These are phyloP conservation scores for Gonocerus acuteangulatus DNA, from an alignment of 2,888 invertebrate species.

Conservation along the genomic window DNA sequence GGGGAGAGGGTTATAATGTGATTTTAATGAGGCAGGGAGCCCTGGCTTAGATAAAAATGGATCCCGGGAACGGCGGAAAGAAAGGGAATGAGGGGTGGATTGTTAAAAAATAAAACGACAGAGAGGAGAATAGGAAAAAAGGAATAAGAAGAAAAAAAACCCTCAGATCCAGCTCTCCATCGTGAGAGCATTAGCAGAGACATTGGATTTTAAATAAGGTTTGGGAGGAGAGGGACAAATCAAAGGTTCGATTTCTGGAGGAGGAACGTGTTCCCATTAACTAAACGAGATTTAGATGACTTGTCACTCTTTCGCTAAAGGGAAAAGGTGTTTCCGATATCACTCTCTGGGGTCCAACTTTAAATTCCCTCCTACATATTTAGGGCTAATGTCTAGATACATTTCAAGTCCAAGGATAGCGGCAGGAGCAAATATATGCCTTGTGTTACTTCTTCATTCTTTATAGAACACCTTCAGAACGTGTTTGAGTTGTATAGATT, in stretches of 20 bases:
- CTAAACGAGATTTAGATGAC: slow-evolving; percentile 23
- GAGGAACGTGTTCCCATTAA: slow-evolving; percentile 2
- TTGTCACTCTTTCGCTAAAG: slow-evolving; percentile 1
- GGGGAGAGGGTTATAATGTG: slow-evolving; percentile 19
- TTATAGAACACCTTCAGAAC: no score
- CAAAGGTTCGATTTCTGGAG: slow-evolving; percentile 10
- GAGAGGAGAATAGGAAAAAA: slow-evolving; percentile 8
- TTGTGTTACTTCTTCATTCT: no score
- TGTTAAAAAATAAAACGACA: not conserved
- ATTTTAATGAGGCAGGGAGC: slow-evolving; percentile 19
- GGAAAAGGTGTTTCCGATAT: not conserved
- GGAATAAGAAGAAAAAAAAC: slow-evolving; percentile 6
- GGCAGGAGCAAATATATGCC: no score
- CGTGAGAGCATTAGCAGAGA: not conserved
- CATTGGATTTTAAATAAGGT: slow-evolving; percentile 17
- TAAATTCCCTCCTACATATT: no score
- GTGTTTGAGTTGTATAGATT: no score
- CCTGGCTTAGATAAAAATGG: slow-evolving; percentile 13
- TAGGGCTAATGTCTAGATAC: no score
- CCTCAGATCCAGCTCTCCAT: no score
- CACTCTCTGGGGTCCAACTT: not conserved
- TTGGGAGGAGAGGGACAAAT: slow-evolving; percentile 4
- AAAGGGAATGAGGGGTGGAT: not conserved
- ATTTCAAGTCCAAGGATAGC: no score
- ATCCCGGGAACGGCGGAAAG: not conserved